Base-by-base conservation (phyloP, 2,797 vertebrate genomes). In the Brachyrhaphis roseni region DNA sequence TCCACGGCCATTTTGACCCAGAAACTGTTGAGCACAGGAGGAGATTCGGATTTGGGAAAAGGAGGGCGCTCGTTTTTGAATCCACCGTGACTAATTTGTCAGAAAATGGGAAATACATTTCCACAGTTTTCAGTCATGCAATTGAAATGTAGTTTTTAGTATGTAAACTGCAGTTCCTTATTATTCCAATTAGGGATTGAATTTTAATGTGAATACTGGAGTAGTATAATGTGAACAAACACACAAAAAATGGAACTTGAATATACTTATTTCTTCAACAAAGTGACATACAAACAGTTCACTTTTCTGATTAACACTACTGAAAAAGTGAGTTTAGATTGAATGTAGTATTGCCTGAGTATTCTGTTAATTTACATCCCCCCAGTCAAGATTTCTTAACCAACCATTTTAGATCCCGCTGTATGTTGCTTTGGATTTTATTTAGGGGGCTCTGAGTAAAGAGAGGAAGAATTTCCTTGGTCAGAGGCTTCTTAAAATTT, bases 1-100 rank as follows among this genome's bases (percentile, higher is more conserved):
- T 98, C 95, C 80, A 97, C 97, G 53, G 98, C 97, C 98, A 99
- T 99, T 89, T 95, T 93, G 68, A 88, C 78, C 89, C 79, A 26
- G 81, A 86, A 87, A 83, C 90, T 92, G 82, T 26, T 15, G 75
- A 53, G 46, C 41, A 86, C 75, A 79, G 62, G 55, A 75, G 81
- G 57, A 57, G 10, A 80, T 80, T 77, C 55, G 68, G 71, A 72
- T 59, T 31, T 31, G 72, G n/a, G 20, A 81, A 83, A 39, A 73
- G 41, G 73, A 66, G 74, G 51, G 8, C 31, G 39, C 75, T 75
- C 72, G 73, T 45, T 74, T 13, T 79, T 70, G 39, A 70, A 81
- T 72, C 73, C 64, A 80, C 36, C 12, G 20, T 53, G 23, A 74
- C 34, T 51, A 2, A 64, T 20, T 64, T 16, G 18, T 36, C 31